Evolutionary conservation across 2,113 vertebrate species (phyloP).

Genomic region (Polypterus senegalus): DNA sequence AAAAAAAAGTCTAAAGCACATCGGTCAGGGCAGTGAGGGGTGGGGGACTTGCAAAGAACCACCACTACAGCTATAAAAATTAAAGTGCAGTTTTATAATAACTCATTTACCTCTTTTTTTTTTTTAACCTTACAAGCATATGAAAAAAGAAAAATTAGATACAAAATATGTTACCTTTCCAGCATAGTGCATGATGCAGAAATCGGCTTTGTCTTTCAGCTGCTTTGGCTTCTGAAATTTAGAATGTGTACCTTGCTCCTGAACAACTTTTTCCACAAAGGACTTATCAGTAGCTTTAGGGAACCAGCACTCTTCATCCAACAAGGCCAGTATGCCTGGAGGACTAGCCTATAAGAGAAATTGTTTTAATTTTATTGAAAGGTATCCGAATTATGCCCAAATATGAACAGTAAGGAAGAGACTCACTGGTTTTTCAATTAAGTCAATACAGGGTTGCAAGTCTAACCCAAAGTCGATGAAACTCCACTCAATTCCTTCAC

Average conservation of each 20-base stretch:
- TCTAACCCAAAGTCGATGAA: constrained; percentile 84
- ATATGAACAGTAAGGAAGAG: too few species aligned
- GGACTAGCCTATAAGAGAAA: constrained; percentile 65
- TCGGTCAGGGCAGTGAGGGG: too few species aligned
- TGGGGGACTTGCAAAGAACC: too few species aligned
- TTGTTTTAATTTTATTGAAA: neutral
- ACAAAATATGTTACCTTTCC: constrained; percentile 65
- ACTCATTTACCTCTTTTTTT: too few species aligned
- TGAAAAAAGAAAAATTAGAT: neutral
- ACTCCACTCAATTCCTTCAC: constrained; percentile 86
- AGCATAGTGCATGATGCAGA: constrained; percentile 94
- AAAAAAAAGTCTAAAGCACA: too few species aligned
- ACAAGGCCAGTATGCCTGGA: constrained; percentile 83
- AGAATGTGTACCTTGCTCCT: constrained; percentile 86
- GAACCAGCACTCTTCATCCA: constrained; percentile 98
- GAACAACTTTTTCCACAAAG: constrained; percentile 92
- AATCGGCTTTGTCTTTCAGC: constrained; percentile 94
- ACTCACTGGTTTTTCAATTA: constrained; percentile 88
- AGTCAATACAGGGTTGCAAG: constrained; percentile 80
- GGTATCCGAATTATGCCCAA: neutral
- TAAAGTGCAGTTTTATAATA: neutral
- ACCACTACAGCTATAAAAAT: too few species aligned
- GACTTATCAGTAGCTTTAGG: constrained; percentile 96
- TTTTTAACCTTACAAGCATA: neutral
- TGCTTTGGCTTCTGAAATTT: constrained; percentile 97